These are phyloP conservation scores for Trogon surrucura DNA, from an alignment of 2,113 vertebrate genomes.

Conservation along the genomic window DNA sequence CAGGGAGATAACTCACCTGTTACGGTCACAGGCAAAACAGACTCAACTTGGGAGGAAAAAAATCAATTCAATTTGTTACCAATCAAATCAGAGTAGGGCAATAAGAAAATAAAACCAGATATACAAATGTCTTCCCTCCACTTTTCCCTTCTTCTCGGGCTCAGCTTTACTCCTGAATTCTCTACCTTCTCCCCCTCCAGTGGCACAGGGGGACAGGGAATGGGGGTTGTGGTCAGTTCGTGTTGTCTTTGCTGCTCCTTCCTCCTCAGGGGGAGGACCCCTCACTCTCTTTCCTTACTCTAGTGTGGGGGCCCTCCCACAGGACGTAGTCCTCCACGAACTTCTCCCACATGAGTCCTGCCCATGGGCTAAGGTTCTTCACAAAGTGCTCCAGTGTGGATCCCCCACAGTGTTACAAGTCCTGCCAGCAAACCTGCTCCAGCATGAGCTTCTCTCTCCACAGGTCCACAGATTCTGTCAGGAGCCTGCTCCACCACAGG, in stretches of 20 bases:
- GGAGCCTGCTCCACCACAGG: neutral
- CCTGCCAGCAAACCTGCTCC: neutral
- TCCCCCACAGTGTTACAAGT: neutral
- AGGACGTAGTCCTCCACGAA: neutral
- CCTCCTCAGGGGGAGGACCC: neutral
- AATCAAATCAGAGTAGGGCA: neutral
- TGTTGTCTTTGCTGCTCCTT: neutral
- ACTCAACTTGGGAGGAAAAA: neutral
- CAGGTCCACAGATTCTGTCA: neutral
- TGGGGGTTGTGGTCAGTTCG: neutral
- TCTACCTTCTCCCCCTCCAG: neutral
- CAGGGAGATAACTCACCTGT: neutral
- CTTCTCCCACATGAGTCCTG: too few relatives aligned
- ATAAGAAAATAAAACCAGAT: neutral
- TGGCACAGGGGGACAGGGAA: neutral
- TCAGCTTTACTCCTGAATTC: neutral
- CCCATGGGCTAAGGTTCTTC: neutral
- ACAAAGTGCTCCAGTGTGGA: neutral
- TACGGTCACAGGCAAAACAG: fast-evolving
- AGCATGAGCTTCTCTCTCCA: neutral
- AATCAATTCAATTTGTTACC: neutral
- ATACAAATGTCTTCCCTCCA: neutral
- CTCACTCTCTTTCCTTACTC: neutral
- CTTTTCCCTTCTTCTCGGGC: neutral
- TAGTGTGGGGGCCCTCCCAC: neutral